Evolutionary conservation across 2,797 vertebrate genomes (phyloP).

Genomic region (Trematomus bernacchii): DNA sequence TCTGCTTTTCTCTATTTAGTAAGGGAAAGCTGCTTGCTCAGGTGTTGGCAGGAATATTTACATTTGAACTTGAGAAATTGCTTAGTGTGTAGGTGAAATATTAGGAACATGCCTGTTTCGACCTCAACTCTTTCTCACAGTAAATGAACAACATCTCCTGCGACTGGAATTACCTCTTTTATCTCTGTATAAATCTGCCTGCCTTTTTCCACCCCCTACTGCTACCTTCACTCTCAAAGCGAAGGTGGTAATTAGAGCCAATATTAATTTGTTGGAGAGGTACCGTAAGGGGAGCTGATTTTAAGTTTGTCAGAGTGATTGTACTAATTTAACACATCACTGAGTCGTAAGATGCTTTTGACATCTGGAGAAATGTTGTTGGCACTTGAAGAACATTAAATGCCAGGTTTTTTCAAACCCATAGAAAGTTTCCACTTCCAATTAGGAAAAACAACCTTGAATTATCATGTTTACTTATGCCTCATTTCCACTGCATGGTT

Average conservation of each 20-base stretch:
- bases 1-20: constrained; percentile 36
- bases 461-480: constrained; percentile 44
- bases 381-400: constrained; percentile 48
- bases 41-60: constrained; percentile 35
- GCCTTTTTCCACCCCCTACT: not conserved
- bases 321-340: constrained; percentile 64
- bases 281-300: constrained; percentile 47
- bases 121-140: constrained; percentile 21
- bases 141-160: constrained; percentile 40
- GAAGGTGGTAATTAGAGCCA: constrained; percentile 61
- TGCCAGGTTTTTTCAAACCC: constrained; percentile 41
- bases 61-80: constrained; percentile 37
- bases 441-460: constrained; percentile 50
- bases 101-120: constrained; percentile 26
- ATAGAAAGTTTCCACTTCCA: constrained; percentile 39
- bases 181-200: constrained; percentile 57
- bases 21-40: constrained; percentile 39
- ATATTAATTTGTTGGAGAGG: constrained; percentile 46
- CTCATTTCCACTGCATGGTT: too few species aligned
- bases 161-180: constrained; percentile 54
- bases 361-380: constrained; percentile 52
- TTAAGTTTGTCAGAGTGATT: constrained; percentile 49
- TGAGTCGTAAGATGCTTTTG: constrained; percentile 55
- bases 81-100: constrained; percentile 22
- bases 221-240: constrained; percentile 43